These are phyloP conservation scores for Centropus unirufus DNA, from an alignment of 2,113 vertebrate genomes.

Conservation along the genomic window DNA sequence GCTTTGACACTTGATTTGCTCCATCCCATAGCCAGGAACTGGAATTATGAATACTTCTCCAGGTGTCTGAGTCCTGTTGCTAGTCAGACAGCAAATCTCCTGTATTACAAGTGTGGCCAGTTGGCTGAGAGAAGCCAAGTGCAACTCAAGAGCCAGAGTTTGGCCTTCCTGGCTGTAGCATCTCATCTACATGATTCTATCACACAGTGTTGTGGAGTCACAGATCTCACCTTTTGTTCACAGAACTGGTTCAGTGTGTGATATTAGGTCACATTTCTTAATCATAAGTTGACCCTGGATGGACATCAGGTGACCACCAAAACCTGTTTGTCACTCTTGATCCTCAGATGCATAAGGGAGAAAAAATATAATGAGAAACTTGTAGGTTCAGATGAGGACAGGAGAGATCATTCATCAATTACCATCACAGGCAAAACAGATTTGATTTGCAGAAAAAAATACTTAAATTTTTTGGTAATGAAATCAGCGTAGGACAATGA, in stretches of 20 bases:
- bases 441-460: too few species aligned
- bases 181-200: background rate
- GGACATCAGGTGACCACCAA: too few species aligned
- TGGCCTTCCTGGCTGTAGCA: background rate
- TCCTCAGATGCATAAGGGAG: too few species aligned
- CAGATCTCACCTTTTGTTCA: background rate
- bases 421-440: too few species aligned
- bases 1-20: background rate
- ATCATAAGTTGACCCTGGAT: background rate
- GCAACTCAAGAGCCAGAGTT: background rate
- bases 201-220: background rate
- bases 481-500: too few species aligned
- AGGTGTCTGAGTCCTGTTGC: background rate
- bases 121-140: background rate
- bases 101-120: fast-evolving
- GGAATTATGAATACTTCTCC: background rate
- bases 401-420: too few species aligned
- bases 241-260: background rate
- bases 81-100: background rate
- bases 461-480: too few species aligned
- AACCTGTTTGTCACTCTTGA: too few species aligned
- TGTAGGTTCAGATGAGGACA: too few species aligned
- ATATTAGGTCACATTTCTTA: background rate
- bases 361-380: too few species aligned
- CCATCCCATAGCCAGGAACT: background rate